phyloP scores from a whole-genome alignment of 2,797 vertebrate genomes.

The Furcifer pardalis region DNA sequence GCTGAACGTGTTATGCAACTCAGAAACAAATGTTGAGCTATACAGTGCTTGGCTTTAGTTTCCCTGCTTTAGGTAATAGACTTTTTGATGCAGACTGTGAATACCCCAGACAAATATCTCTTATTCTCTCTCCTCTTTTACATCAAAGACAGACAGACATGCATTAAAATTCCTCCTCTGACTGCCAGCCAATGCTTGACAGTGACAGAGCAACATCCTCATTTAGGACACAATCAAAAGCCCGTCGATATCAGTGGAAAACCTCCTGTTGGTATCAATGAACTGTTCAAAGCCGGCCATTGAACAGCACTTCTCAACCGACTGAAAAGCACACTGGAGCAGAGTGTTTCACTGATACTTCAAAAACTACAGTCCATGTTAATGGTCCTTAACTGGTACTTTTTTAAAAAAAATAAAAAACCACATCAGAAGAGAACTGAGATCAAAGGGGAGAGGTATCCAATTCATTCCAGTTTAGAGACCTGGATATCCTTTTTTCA shows the following conservation, averaged over 20 bases:
- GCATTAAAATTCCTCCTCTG: constrained; percentile 20
- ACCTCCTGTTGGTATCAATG: background rate
- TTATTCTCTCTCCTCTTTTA: too few relatives aligned
- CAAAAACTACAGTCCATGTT: background rate
- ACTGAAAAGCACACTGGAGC: background rate
- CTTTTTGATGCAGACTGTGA: background rate
- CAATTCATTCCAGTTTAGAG: constrained; percentile 5
- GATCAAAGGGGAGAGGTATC: accelerated
- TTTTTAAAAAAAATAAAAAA: too few relatives aligned
- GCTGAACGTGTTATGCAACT: too few relatives aligned
- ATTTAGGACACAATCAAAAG: background rate
- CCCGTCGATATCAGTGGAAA: background rate
- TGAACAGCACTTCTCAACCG: background rate
- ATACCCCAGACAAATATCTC: background rate
- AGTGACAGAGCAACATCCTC: constrained; percentile 1
- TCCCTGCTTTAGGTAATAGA: background rate
- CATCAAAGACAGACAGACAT: background rate
- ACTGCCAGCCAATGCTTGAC: accelerated
- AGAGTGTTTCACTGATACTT: background rate
- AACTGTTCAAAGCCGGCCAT: background rate
- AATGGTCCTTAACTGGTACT: background rate
- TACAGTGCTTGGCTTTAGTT: background rate
- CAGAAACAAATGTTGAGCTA: background rate
- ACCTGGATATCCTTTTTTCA: background rate
- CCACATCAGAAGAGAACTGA: constrained; percentile 30